These are phyloP conservation scores for Lacanobia oleracea DNA, from an alignment of 2,888 invertebrate genomes.

Conservation along the genomic window DNA sequence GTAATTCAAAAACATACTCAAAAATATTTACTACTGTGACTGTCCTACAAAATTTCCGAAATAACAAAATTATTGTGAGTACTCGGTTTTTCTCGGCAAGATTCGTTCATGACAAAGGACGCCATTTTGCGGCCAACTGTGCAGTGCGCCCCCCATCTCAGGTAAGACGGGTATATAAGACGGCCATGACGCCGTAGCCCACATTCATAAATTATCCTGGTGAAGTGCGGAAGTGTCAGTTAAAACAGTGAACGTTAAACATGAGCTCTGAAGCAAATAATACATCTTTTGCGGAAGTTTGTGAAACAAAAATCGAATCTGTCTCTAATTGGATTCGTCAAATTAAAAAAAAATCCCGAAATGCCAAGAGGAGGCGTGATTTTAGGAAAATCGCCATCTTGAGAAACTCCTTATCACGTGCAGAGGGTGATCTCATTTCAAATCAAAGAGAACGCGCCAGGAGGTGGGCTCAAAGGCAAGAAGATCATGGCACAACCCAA, in stretches of 20 bases:
- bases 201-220: constrained; percentile 74
- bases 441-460: constrained; percentile 92
- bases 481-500: constrained; percentile 86
- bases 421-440: constrained; percentile 90
- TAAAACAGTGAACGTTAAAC: constrained; percentile 69
- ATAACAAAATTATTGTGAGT: too few species aligned
- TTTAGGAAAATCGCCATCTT: constrained; percentile 92
- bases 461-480: constrained; percentile 91
- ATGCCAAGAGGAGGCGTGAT: constrained; percentile 91
- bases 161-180: too few species aligned
- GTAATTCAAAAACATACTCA: too few species aligned
- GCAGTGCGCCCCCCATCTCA: too few species aligned
- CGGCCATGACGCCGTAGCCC: too few species aligned
- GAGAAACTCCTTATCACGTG: constrained; percentile 90
- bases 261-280: constrained; percentile 88
- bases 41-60: too few species aligned
- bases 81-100: too few species aligned
- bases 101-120: too few species aligned
- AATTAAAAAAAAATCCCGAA: constrained; percentile 91
- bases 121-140: too few species aligned
- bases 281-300: constrained; percentile 87
- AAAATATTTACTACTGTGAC: too few species aligned
- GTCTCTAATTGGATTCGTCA: constrained; percentile 92
- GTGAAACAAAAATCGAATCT: constrained; percentile 90
- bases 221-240: constrained; percentile 80